These are phyloP conservation scores for Amphiprion percula DNA, from an alignment of 2,113 vertebrate genomes.

Conservation along the genomic window DNA sequence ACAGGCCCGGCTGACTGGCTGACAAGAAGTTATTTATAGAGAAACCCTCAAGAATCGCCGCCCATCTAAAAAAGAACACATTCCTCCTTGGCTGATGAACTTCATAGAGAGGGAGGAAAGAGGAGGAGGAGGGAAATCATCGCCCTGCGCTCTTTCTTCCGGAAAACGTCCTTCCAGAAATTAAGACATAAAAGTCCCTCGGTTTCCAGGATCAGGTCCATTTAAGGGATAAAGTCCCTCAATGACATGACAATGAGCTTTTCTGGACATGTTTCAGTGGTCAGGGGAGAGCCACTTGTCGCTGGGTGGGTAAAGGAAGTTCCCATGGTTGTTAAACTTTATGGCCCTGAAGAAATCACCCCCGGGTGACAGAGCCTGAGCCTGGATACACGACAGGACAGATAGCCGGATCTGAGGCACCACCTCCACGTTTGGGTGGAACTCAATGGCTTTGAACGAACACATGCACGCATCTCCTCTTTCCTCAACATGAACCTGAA, in stretches of 20 bases:
- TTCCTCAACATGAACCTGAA: not conserved
- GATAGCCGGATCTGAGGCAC: constrained; percentile 27
- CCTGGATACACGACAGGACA: constrained; percentile 32
- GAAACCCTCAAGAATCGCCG: constrained; percentile 43
- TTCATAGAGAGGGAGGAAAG: constrained; percentile 14
- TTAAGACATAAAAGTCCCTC: constrained; percentile 13
- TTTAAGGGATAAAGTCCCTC: constrained; percentile 52
- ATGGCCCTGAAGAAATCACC: constrained; percentile 48
- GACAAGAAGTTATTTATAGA: constrained; percentile 70
- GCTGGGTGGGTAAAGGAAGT: constrained; percentile 56
- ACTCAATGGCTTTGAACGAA: constrained; percentile 17
- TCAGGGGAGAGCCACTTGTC: constrained; percentile 25
- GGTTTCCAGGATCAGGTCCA: constrained; percentile 39
- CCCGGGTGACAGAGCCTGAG: constrained; percentile 33
- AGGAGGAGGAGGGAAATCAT: constrained; percentile 15
- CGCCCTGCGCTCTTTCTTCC: constrained; percentile 21
- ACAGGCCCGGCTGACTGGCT: constrained; percentile 45
- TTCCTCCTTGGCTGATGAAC: constrained; percentile 63
- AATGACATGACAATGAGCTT: constrained; percentile 14
- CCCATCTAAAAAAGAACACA: constrained; percentile 41
- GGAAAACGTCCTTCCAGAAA: constrained; percentile 49
- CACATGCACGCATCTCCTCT: not conserved
- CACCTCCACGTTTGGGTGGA: constrained; percentile 6
- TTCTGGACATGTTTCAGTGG: constrained; percentile 55
- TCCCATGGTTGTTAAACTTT: constrained; percentile 71